A percentile compares a stretch with the other conserved stretches of the same genome.
phyloP scores from a whole-genome alignment of 2,888 invertebrate species.

The Eilema griseolum region DNA sequence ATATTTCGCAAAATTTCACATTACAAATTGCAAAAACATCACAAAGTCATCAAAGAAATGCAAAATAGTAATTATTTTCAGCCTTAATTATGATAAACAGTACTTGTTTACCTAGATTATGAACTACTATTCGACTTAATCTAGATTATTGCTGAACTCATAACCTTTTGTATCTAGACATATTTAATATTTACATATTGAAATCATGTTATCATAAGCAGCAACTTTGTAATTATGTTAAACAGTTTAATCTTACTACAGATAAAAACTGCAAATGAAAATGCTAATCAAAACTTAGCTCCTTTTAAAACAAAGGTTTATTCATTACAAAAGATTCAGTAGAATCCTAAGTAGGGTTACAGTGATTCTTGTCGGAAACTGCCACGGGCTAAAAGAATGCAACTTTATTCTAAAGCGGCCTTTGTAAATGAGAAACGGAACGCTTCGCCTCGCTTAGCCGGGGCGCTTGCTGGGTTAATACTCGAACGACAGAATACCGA shows the following conservation, averaged over 20 bases:
- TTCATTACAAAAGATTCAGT: conserved; percentile 58
- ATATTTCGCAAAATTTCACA: background rate
- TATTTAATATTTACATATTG: background rate
- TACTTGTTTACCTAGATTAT: background rate
- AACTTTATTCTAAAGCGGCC: conserved; percentile 56
- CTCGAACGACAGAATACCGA: conserved; percentile 54
- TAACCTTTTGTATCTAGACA: background rate
- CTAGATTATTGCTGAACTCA: background rate
- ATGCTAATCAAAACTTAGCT: conserved; percentile 53
- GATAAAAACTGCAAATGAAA: conserved; percentile 47
- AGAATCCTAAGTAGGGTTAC: conserved; percentile 57
- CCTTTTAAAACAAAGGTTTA: conserved; percentile 59
- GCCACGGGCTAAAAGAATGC: conserved; percentile 57
- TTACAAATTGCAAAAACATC: background rate
- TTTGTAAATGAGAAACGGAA: conserved; percentile 59
- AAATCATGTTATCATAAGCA: conserved; percentile 6
- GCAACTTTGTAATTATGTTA: background rate
- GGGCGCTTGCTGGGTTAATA: conserved; percentile 29
- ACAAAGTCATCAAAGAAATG: background rate
- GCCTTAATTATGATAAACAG: background rate
- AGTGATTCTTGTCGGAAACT: conserved; percentile 52
- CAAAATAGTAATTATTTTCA: background rate
- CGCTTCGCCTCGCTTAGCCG: conserved; percentile 31
- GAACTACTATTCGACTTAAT: too few relatives aligned
- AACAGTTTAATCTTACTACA: conserved; percentile 1